These are phyloP conservation scores for Temnothorax ravouxi DNA, from an alignment of 2,888 invertebrate genomes.

Conservation along the genomic window DNA sequence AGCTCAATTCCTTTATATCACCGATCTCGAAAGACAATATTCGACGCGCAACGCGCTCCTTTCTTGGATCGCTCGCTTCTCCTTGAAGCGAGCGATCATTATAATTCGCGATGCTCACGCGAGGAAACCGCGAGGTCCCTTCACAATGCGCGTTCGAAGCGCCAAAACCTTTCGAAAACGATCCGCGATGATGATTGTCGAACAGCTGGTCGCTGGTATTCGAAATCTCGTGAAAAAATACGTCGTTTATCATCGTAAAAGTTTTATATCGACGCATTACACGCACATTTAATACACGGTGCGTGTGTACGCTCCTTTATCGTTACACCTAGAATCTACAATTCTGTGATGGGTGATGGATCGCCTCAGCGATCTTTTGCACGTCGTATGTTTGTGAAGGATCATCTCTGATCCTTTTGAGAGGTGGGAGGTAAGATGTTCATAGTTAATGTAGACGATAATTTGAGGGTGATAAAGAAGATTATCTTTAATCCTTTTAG, in stretches of 20 bases:
- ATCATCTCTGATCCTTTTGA: neutral
- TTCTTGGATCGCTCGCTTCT: slow-evolving; percentile 10
- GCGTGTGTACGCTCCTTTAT: too few species aligned
- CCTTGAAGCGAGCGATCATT: slow-evolving; percentile 41
- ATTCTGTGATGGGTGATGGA: neutral
- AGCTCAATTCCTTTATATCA: neutral
- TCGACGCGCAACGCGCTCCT: slow-evolving; percentile 24
- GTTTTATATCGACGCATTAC: slow-evolving; percentile 10
- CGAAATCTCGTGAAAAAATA: slow-evolving; percentile 18
- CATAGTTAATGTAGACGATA: neutral
- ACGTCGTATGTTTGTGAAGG: neutral
- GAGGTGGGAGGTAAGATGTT: neutral
- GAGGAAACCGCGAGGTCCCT: neutral
- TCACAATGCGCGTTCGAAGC: neutral
- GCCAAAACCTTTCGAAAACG: slow-evolving; percentile 37
- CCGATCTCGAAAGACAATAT: slow-evolving; percentile 17
- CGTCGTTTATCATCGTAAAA: neutral
- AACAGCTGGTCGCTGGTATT: slow-evolving; percentile 14
- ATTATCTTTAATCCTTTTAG: neutral
- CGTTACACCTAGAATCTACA: neutral
- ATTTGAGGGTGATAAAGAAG: neutral
- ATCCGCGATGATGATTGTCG: neutral
- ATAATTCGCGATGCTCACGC: slow-evolving; percentile 7
- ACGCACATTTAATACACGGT: neutral
- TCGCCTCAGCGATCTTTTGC: neutral